Conservation (phyloP, 35 echinoderm and acorn worm species). For the Heliocidaris tuberculata region DNA sequence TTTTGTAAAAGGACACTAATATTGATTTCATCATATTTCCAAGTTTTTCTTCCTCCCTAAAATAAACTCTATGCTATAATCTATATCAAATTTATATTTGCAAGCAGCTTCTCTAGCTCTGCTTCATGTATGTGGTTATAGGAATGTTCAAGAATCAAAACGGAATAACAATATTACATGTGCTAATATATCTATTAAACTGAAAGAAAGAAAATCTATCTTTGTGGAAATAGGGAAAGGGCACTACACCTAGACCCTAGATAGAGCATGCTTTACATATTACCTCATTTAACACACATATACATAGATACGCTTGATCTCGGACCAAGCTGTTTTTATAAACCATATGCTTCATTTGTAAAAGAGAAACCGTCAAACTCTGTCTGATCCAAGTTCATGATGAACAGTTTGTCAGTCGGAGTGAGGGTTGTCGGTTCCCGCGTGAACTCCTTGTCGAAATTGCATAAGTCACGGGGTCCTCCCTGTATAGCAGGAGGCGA, state of each 20-base stretch:
- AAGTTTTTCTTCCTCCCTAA: too few relatives aligned
- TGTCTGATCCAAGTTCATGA: constrained; percentile 98
- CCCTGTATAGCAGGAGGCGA: constrained; percentile 62
- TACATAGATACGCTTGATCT: neutral
- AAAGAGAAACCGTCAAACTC: constrained; percentile 95
- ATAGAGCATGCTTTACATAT: neutral
- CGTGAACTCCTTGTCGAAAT: constrained; percentile 98
- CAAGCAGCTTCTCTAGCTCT: too few relatives aligned
- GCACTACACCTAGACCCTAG: too few relatives aligned
- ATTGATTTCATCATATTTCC: too few relatives aligned
- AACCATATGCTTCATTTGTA: constrained; percentile 22
- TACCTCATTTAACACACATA: constrained; percentile 4
- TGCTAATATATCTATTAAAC: neutral
- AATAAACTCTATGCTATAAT: neutral
- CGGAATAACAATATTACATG: neutral
- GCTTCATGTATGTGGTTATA: neutral
- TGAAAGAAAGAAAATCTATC: neutral
- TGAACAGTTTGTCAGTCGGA: constrained; percentile 97
- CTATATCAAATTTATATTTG: neutral
- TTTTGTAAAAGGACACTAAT: too few relatives aligned
- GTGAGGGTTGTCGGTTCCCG: constrained; percentile 81
- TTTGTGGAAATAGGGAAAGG: neutral
- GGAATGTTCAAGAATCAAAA: neutral
- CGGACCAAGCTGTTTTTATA: neutral
- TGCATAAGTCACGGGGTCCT: constrained; percentile 72